These are phyloP conservation scores for Eristalis arbustorum DNA, from an alignment of 2,888 invertebrate species.

Conservation along the genomic window DNA sequence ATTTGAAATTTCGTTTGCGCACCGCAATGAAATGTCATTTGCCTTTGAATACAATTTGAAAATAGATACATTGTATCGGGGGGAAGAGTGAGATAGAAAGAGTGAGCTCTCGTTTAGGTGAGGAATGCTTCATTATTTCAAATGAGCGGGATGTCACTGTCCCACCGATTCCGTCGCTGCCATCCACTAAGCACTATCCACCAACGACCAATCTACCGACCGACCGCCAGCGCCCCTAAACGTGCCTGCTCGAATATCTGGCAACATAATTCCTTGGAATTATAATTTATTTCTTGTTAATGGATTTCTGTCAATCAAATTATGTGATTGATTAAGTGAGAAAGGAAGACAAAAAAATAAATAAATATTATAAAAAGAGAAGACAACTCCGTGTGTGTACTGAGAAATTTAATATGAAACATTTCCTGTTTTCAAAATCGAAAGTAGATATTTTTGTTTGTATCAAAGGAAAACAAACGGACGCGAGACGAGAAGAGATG, in stretches of 20 bases:
- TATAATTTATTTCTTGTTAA: conserved; percentile 71
- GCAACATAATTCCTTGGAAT: conserved; percentile 68
- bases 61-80: conserved; percentile 59
- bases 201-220: conserved; percentile 17
- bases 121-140: conserved; percentile 68
- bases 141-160: conserved; percentile 44
- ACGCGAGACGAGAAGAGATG: neutral
- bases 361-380: conserved; percentile 64
- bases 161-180: conserved; percentile 1
- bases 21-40: conserved; percentile 68
- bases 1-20: conserved; percentile 67
- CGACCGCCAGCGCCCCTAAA: conserved; percentile 34
- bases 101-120: conserved; percentile 58
- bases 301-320: conserved; percentile 71
- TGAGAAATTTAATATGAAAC: conserved; percentile 60
- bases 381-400: conserved; percentile 21
- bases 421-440: conserved; percentile 51
- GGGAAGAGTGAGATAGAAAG: neutral
- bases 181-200: neutral
- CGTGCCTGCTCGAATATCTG: conserved; percentile 63
- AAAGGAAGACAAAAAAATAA: conserved; percentile 59
- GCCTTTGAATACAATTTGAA: conserved; percentile 65
- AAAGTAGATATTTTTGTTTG: conserved; percentile 17
- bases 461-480: neutral
- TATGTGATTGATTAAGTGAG: conserved; percentile 71